These are phyloP conservation scores for Psettodes erumei DNA, from an alignment of 2,113 vertebrate genomes.

Conservation along the genomic window DNA sequence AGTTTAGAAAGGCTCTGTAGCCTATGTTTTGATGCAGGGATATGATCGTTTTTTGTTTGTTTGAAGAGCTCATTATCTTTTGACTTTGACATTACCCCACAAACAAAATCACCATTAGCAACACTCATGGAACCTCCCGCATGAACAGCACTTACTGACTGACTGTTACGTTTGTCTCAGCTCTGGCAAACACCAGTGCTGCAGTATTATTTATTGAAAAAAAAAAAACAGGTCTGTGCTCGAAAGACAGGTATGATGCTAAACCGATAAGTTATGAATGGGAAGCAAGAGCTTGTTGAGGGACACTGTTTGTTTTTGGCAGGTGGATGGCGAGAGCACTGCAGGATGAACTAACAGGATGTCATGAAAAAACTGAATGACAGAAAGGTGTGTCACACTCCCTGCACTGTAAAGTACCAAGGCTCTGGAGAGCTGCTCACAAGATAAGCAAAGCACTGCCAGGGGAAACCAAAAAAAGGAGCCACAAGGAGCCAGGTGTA, in stretches of 20 bases:
- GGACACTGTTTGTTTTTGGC: conserved; percentile 58
- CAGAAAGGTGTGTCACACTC: conserved; percentile 63
- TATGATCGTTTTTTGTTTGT: conserved; percentile 22
- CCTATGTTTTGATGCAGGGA: conserved; percentile 34
- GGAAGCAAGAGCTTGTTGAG: conserved; percentile 51
- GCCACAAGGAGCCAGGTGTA: conserved; percentile 40
- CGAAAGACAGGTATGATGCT: conserved; percentile 22
- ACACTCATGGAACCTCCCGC: conserved; percentile 19
- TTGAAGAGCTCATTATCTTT: conserved; percentile 23
- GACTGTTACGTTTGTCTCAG: conserved; percentile 37
- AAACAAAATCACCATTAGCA: conserved; percentile 26
- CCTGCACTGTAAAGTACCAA: conserved; percentile 30
- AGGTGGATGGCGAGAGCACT: conserved; percentile 49
- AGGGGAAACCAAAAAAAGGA: neutral
- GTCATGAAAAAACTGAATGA: conserved; percentile 51
- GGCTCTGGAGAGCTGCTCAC: conserved; percentile 41
- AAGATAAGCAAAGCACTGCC: conserved; percentile 38
- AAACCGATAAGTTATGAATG: conserved; percentile 29
- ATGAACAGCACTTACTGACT: conserved; percentile 24
- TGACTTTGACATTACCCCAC: conserved; percentile 1
- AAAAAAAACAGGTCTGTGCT: conserved; percentile 27
- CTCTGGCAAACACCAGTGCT: conserved; percentile 41
- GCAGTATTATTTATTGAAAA: conserved; percentile 30
- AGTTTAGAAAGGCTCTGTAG: neutral
- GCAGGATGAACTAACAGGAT: conserved; percentile 64